Conservation (phyloP, 2,113 vertebrate species). For the Reinhardtius hippoglossoides region DNA sequence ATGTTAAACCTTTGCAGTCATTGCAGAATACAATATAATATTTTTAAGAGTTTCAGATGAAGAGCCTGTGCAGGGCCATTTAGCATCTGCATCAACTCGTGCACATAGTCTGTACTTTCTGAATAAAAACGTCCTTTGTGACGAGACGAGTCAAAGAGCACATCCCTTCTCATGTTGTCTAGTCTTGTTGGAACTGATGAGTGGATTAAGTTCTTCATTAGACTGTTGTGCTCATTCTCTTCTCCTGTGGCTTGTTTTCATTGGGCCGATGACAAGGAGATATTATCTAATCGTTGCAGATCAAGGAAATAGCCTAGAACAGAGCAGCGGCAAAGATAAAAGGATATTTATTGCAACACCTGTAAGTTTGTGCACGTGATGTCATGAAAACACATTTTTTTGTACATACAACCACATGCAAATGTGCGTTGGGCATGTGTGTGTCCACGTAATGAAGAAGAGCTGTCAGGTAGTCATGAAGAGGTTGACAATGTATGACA, state of each 20-base stretch:
- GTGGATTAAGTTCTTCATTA: slow-evolving; percentile 29
- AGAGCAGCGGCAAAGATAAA: slow-evolving; percentile 18
- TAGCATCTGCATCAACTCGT: no score
- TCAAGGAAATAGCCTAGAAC: slow-evolving; percentile 15
- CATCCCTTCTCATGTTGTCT: slow-evolving; percentile 16
- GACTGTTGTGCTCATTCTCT: not conserved
- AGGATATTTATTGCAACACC: slow-evolving; percentile 18
- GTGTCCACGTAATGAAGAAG: slow-evolving; percentile 32
- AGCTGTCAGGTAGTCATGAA: slow-evolving; percentile 50
- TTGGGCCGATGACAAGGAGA: slow-evolving; percentile 13
- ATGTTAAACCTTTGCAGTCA: no score
- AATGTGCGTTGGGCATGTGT: not conserved
- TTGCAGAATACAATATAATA: no score
- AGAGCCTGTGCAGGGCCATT: no score
- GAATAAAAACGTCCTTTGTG: no score
- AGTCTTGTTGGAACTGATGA: slow-evolving; percentile 44
- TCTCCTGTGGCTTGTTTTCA: slow-evolving; percentile 40
- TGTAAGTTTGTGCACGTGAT: not conserved
- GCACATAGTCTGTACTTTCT: no score
- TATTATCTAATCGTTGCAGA: slow-evolving; percentile 32
- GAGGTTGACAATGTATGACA: slow-evolving; percentile 43
- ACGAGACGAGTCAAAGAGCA: no score
- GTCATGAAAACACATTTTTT: not conserved
- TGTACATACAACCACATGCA: not conserved
- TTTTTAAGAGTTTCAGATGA: no score